Evolutionary conservation across 2,113 vertebrate species (phyloP), one percentile per base, ranked within the genome.

Genomic region (Thamnaconus septentrionalis): DNA sequence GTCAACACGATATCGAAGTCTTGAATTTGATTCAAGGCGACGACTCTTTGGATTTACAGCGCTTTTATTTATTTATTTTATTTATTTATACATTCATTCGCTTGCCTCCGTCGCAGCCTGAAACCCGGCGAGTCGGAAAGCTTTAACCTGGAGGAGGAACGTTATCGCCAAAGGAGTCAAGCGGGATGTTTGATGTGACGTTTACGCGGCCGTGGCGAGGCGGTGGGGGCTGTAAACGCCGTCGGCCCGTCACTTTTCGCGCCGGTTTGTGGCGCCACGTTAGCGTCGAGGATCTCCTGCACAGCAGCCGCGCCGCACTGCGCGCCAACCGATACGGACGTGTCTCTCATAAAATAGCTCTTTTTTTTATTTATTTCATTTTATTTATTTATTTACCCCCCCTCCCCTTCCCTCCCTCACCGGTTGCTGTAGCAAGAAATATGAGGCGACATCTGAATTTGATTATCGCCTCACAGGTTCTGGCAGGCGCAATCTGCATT

Each of bases 121-220:
- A n/a, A n/a, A n/a, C n/a, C n/a, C n/a, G n/a, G n/a, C n/a, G 11
- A 42, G 61, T 62, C 59, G 53, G 72, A 73, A 55, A 52, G 50
- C 50, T 6, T 52, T 4, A 52, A 11, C n/a, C 69, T 45, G 63
- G 59, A 52, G 50, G 62, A 42, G 46, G 58, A 3, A 66, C 64
- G 41, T 56, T 74, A 59, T 53, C 45, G 48, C 53, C 53, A 40
- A 43, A 39, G n/a, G 69, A 71, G 48, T 50, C 43, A 7, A 7
- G 58, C 43, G 61, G 54, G 69, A 77, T 75, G 67, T 81, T 63
- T 64, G 72, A 81, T 61, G 69, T 76, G 66, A 59, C 63, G 18
- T 41, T 45, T 45, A 45, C 42, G 58, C 18, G 18, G 18, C 18
- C 18, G 18, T 31, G 18, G 18, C 18, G 18, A 31, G 18, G 18